These are phyloP conservation scores for Numenius arquata DNA, from an alignment of 2,113 vertebrate species.

Conservation along the genomic window DNA sequence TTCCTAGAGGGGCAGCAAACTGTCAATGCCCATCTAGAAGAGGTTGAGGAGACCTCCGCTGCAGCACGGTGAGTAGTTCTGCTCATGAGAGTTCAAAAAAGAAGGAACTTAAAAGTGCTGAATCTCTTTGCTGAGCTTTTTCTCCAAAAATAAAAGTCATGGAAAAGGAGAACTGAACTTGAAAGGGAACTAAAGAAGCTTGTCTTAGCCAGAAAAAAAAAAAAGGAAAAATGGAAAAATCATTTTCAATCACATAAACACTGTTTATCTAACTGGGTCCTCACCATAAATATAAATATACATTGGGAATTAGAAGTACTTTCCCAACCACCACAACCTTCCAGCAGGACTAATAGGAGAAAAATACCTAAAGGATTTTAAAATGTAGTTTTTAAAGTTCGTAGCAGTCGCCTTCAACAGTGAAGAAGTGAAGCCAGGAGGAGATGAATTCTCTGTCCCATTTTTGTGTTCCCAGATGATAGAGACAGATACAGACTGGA, in stretches of 20 bases:
- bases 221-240: not conserved
- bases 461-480: not conserved
- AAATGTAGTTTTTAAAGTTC: not conserved
- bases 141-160: not conserved
- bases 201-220: not conserved
- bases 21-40: not conserved
- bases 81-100: not conserved
- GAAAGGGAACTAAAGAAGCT: not conserved
- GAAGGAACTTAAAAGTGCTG: not conserved
- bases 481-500: not conserved
- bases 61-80: not conserved
- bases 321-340: not conserved
- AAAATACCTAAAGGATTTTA: not conserved
- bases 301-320: not conserved
- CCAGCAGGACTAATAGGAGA: not conserved
- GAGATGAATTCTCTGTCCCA: not conserved
- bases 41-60: not conserved
- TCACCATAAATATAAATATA: not conserved
- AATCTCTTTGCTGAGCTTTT: not conserved
- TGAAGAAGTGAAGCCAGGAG: not conserved
- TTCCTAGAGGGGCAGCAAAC: not conserved
- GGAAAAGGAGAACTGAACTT: not conserved
- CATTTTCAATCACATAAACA: not conserved
- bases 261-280: not conserved
- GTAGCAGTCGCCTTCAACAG: not conserved